Base-by-base conservation (phyloP, 2,113 vertebrate species). In the Talpa occidentalis region DNA sequence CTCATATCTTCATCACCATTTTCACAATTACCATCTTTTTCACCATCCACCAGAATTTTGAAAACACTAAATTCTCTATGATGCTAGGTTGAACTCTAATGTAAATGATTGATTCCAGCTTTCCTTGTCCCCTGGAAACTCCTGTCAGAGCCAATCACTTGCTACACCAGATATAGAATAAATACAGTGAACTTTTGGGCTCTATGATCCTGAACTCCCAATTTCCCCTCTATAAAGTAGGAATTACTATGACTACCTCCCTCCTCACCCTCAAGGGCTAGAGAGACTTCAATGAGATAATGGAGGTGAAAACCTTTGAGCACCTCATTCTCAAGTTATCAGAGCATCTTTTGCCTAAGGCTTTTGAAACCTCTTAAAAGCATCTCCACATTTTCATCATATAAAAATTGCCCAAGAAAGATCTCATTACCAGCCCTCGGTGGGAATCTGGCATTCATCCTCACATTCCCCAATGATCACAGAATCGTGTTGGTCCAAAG, bases 291-390 rank as follows among this genome's bases (percentile, higher is more conserved):
- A 90, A 19, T 60, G 72, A 93, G 84, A 92, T 87, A 37, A 89
- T 89, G 81, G 90, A 70, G 72, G 81, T 40, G 44, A 84, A 80
- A 60, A 28, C 87, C 93, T 94, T 66, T 74, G 93, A 95, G 92
- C 72, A 30, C 32, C 47, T 84, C 89, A 49, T 93, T 67, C 92
- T 52, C 44, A 32, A 91, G 70, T 92, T 93, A 97, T 97, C 96
- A 64, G 79, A 93, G n/a, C 94, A 97, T 97, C 97, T 97, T 93
- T 91, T 17, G 89, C 96, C 96, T 40, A 1, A 19, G 95, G 96
- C 95, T 95, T 74, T 95, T 94, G 96, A 97, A 97, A 93, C 94
- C 83, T 95, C 90, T 96, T 96, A 82, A 97, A 95, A 97, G 91
- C 86, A 89, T 69, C 66, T 89, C 47, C 82, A 83, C n/a, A 93